A percentile compares a stretch with the other conserved stretches of the same genome.
Conservation (phyloP, 2,888 invertebrate species). For the Agapetus fuscipes region DNA sequence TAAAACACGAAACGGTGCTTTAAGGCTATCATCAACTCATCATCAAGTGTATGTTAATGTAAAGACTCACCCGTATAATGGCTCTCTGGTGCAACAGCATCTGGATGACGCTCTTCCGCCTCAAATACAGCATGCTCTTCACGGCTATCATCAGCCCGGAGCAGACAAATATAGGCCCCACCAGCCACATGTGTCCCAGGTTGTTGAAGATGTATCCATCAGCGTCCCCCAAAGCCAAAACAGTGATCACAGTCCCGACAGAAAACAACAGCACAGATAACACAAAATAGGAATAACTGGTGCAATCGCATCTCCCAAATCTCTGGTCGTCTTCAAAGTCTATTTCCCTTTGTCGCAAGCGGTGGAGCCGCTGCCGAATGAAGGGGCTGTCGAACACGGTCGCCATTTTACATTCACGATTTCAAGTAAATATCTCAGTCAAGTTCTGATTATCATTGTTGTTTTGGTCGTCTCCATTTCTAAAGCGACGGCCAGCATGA, state of each 20-base stretch:
- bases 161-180: conserved; percentile 57
- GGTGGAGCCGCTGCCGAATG: conserved; percentile 49
- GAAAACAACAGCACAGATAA: conserved; percentile 53
- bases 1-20: no score
- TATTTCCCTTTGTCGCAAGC: conserved; percentile 47
- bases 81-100: conserved; percentile 55
- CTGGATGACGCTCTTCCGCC: conserved; percentile 55
- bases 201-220: conserved; percentile 49
- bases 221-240: conserved; percentile 50
- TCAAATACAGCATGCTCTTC: conserved; percentile 55
- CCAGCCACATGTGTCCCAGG: conserved; percentile 59
- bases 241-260: conserved; percentile 54
- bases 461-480: background rate
- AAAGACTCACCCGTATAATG: no score
- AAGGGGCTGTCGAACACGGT: conserved; percentile 54
- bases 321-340: conserved; percentile 50
- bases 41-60: no score
- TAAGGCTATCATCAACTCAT: no score
- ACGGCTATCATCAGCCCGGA: conserved; percentile 59
- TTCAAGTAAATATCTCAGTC: no score
- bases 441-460: conserved; percentile 10
- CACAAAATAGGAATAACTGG: conserved; percentile 54
- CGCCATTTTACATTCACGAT: conserved; percentile 51
- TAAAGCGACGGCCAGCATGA: background rate
- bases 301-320: conserved; percentile 56